Percentiles rank a stretch among this genome's conserved stretches.
These are phyloP conservation scores for Tineola bisselliella DNA, from an alignment of 2,888 invertebrate species.

Conservation along the genomic window DNA sequence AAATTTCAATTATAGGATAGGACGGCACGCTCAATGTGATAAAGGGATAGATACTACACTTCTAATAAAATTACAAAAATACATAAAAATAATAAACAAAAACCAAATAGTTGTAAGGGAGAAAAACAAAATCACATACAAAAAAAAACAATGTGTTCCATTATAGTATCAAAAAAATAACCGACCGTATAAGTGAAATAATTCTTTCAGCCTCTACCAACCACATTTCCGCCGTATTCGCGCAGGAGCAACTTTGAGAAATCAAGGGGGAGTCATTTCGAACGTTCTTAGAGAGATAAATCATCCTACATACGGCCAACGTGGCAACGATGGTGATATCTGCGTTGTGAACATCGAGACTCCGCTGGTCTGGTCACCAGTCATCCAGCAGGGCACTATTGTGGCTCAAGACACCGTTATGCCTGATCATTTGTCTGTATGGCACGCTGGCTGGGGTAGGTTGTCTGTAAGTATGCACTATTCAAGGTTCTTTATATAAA, in stretches of 20 bases:
- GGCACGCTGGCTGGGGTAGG: slow-evolving; percentile 37
- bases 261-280: slow-evolving; percentile 32
- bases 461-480: slow-evolving; percentile 26
- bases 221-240: slow-evolving; percentile 30
- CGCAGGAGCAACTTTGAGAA: slow-evolving; percentile 34
- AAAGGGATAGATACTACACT: too few species aligned
- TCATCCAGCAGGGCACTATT: slow-evolving; percentile 25
- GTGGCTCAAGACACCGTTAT: slow-evolving; percentile 17
- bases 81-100: too few species aligned
- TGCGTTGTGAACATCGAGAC: slow-evolving; percentile 23
- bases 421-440: slow-evolving; percentile 27
- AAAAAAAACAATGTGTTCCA: too few species aligned
- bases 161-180: slow-evolving; percentile 8
- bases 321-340: slow-evolving; percentile 31
- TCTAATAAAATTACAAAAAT: too few species aligned
- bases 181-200: slow-evolving; percentile 12
- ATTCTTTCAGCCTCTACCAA: slow-evolving; percentile 23
- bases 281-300: slow-evolving; percentile 22
- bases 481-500: too few species aligned
- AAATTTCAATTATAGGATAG: too few species aligned
- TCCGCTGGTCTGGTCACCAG: slow-evolving; percentile 22
- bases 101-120: too few species aligned
- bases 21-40: too few species aligned
- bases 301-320: slow-evolving; percentile 30
- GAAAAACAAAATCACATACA: too few species aligned